Conservation (phyloP, 2,113 vertebrate species). For the Hystrix brachyura region DNA sequence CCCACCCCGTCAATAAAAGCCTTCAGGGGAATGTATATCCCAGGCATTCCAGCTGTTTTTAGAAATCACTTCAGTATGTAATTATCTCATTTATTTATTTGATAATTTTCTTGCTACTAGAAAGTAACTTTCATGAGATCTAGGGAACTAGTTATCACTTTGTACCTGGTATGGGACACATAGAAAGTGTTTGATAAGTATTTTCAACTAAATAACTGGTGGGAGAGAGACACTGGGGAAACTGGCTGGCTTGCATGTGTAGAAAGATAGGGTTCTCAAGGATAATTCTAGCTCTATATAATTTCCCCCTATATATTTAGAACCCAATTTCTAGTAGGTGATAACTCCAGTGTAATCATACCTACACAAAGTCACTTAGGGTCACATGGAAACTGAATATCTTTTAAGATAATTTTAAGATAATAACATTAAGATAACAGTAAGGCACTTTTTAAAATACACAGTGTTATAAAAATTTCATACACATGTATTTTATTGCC, state of each 20-base stretch:
- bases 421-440: background rate
- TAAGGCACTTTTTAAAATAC: background rate
- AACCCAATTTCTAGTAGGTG: background rate
- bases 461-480: background rate
- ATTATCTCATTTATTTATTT: background rate
- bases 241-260: background rate
- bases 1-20: background rate
- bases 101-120: background rate
- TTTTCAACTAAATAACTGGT: background rate
- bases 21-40: background rate
- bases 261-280: background rate
- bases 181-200: background rate
- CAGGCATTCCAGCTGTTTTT: background rate
- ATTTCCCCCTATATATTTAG: background rate
- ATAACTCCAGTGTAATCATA: background rate
- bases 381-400: background rate
- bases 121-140: constrained; percentile 32
- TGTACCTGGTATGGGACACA: background rate
- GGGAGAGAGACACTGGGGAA: background rate
- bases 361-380: background rate
- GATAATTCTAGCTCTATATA: background rate
- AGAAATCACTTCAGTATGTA: background rate
- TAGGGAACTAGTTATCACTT: background rate
- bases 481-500: background rate
- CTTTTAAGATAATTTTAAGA: background rate